Base-by-base conservation (phyloP, 2,797 vertebrate genomes). In the Malurus leucopterus region DNA sequence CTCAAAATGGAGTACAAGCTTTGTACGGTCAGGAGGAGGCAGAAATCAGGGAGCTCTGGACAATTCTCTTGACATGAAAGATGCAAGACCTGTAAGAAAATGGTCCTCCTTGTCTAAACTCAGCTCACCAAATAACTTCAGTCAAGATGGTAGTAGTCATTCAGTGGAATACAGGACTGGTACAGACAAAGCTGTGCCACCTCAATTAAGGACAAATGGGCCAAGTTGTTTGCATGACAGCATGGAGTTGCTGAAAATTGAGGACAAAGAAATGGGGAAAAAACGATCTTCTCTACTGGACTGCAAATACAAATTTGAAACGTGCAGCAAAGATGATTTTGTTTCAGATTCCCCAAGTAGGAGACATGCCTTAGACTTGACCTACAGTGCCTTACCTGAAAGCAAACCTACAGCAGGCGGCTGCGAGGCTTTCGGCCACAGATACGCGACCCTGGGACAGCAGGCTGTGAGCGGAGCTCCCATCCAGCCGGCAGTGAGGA, bases 81-180 rank as follows among this genome's bases (percentile, higher is more conserved):
- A 98, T 71, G 95, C 96, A 26, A 97, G 97, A 50, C 98, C 98
- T 17, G 97, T 99, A 49, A 96, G 98, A 76, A 98, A 98, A 83
- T 99, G 98, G 97, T 99, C 99, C 24, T 99, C 99, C 29, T 97
- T 99, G 75, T 98, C 98, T 51, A 99, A 98, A 85, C 96, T 99
- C 29, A 98, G 96, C 38, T 96, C 93, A 43, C 81, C 92, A 11
- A 97, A 97, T 50, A 97, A 73, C 67, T 96, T 94, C 74, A 95
- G 86, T 74, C 87, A 96, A 17, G 54, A 95, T 87, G 93, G 92
- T 26, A 84, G 76, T 36, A 75, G 85, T 61, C 90, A 86, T 46
- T 93, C 90, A 0, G 70, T 75, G 44, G 91, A 96, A 61, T 88
- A 93, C 36, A 93, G 95, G 57, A 84, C 93, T 53, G 91, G 93